Percentiles rank a stretch among this genome's conserved stretches.
These are phyloP conservation scores for Centrocercus urophasianus DNA, from an alignment of 2,113 vertebrate genomes.

Conservation along the genomic window DNA sequence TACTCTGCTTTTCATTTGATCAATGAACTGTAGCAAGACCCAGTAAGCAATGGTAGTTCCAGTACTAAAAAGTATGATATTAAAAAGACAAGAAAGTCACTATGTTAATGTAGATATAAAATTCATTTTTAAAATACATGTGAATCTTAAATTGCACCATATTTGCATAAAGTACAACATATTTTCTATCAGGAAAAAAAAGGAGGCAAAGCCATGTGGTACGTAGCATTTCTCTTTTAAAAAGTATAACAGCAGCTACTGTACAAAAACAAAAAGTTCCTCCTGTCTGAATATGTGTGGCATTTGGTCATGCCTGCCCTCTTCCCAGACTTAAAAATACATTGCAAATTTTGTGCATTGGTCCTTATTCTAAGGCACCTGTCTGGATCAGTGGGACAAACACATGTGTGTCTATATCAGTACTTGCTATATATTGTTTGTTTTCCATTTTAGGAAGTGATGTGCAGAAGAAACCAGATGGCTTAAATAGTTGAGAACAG, in stretches of 20 bases:
- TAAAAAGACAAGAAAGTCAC: not conserved
- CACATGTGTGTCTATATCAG: not conserved
- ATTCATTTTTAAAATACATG: not conserved
- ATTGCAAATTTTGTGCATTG: not conserved
- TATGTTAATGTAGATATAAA: not conserved
- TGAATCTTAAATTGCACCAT: not conserved
- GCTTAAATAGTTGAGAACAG: not conserved
- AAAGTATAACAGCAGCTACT: not conserved
- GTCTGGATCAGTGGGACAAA: not conserved
- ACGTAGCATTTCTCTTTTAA: not conserved
- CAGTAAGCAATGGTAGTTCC: not conserved
- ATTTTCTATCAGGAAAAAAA: not conserved
- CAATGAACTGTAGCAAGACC: not conserved
- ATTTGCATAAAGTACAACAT: not conserved
- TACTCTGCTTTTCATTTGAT: not conserved
- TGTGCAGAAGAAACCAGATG: slow-evolving; percentile 21
- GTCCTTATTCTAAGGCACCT: not conserved
- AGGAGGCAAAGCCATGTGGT: not conserved
- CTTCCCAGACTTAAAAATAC: not conserved
- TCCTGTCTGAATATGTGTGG: not conserved
- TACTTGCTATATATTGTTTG: not conserved
- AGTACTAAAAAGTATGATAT: not conserved
- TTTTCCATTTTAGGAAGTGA: not conserved
- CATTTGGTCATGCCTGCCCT: not conserved
- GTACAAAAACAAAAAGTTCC: not conserved